A percentile compares a stretch with the other conserved stretches of the same genome.
Evolutionary conservation across 2,888 invertebrate species (phyloP).

Genomic region (Rutpela maculata): DNA sequence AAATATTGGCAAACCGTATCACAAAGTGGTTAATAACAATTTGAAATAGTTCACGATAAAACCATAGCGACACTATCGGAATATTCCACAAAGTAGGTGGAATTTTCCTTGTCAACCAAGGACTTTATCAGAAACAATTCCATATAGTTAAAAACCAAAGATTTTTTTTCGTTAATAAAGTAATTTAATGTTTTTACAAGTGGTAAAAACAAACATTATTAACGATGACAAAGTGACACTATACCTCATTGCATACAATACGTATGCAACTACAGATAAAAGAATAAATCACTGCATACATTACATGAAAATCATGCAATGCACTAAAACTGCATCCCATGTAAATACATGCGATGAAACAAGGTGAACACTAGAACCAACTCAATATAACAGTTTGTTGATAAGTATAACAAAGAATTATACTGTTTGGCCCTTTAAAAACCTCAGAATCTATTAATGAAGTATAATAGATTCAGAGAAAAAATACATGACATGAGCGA

Average conservation of each 20-base stretch:
- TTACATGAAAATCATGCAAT: conserved; percentile 52
- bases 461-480: conserved; percentile 48
- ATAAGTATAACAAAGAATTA: conserved; percentile 39
- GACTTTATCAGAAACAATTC: not conserved
- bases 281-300: conserved; percentile 18
- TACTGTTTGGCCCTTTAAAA: conserved; percentile 15
- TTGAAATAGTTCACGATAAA: not conserved
- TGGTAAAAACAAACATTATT: conserved; percentile 5
- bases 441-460: conserved; percentile 45
- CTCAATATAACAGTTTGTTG: conserved; percentile 27
- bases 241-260: conserved; percentile 57
- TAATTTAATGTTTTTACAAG: conserved; percentile 30
- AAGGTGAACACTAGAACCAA: conserved; percentile 19
- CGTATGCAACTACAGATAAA: conserved; percentile 56
- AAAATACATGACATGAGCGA: conserved; percentile 48
- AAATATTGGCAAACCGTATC: conserved; percentile 21
- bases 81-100: conserved; percentile 23
- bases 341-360: conserved; percentile 29
- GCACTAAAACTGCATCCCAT: conserved; percentile 28
- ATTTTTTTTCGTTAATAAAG: not conserved
- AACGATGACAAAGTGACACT: no score
- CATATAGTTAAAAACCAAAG: not conserved
- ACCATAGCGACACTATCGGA: not conserved
- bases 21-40: not conserved
- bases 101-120: not conserved